Percentiles rank a stretch among this genome's conserved stretches.
Evolutionary conservation across 1,140 invertebrate species (phyloP).

Genomic region (Spodoptera litura): DNA sequence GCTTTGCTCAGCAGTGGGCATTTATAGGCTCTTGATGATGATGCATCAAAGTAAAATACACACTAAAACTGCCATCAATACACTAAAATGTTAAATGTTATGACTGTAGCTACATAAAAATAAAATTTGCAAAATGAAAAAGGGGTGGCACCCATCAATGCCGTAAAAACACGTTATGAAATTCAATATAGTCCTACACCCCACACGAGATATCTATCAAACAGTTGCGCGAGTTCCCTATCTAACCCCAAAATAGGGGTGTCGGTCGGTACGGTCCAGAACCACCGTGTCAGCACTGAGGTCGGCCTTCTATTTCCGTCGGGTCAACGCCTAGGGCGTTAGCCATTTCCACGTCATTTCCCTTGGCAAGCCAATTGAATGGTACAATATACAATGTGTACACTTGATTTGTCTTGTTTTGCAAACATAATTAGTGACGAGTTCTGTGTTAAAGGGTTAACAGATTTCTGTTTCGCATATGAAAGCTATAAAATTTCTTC

Average conservation of each 20-base stretch:
- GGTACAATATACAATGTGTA: slow-evolving; percentile 33
- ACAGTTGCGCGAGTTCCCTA: slow-evolving; percentile 12
- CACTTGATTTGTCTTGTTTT: slow-evolving; percentile 25
- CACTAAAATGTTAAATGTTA: too few relatives aligned
- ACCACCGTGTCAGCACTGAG: slow-evolving; percentile 27
- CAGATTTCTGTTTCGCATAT: slow-evolving; percentile 3
- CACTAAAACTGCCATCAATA: too few relatives aligned
- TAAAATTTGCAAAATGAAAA: too few relatives aligned
- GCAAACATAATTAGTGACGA: slow-evolving; percentile 30
- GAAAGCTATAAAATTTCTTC: slow-evolving; percentile 1
- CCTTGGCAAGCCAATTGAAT: slow-evolving; percentile 62
- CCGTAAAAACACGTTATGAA: background rate
- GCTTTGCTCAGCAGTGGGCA: too few relatives aligned
- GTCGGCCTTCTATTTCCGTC: slow-evolving; percentile 71
- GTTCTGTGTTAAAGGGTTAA: background rate
- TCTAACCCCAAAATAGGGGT: slow-evolving; percentile 38
- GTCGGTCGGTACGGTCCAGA: slow-evolving; percentile 19
- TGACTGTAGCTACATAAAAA: too few relatives aligned
- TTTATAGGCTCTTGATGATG: too few relatives aligned
- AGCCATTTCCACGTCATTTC: slow-evolving; percentile 76
- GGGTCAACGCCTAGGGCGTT: slow-evolving; percentile 71
- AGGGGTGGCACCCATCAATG: background rate
- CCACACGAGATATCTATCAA: slow-evolving; percentile 10
- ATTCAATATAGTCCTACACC: slow-evolving; percentile 23
- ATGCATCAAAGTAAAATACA: too few relatives aligned